Evolutionary conservation across 2,888 invertebrate genomes (phyloP).

Genomic region (Boloria euphrosyne): DNA sequence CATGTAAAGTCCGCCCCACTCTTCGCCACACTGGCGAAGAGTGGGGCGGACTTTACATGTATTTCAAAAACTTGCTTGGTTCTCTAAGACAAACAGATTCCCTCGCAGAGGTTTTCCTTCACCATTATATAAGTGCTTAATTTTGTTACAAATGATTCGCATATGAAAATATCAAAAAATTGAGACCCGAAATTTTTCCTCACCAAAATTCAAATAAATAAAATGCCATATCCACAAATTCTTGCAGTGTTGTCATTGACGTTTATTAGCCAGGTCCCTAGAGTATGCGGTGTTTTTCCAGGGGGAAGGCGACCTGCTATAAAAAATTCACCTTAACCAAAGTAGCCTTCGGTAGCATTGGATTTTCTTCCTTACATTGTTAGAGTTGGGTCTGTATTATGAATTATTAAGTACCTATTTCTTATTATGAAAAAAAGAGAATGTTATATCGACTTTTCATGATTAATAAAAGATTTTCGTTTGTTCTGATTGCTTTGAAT

Average conservation of each 20-base stretch:
- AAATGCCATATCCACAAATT: slow-evolving; percentile 34
- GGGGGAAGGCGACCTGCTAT: slow-evolving; percentile 66
- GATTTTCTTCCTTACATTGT: slow-evolving; percentile 54
- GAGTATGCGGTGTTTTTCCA: slow-evolving; percentile 71
- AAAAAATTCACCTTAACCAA: slow-evolving; percentile 72
- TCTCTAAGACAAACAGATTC: too few relatives aligned
- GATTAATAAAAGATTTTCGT: too few relatives aligned
- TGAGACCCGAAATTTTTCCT: not conserved
- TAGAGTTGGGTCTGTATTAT: slow-evolving; percentile 48
- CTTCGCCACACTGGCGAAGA: too few relatives aligned
- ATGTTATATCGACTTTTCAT: too few relatives aligned
- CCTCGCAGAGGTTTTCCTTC: too few relatives aligned
- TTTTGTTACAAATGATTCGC: too few relatives aligned
- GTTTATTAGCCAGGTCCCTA: slow-evolving; percentile 73
- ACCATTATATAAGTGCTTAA: too few relatives aligned
- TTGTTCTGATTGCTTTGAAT: too few relatives aligned
- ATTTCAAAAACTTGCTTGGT: too few relatives aligned
- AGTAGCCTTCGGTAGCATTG: slow-evolving; percentile 58
- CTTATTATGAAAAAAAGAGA: slow-evolving; percentile 4
- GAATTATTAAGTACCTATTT: slow-evolving; percentile 51
- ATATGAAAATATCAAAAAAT: too few relatives aligned
- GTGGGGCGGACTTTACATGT: too few relatives aligned
- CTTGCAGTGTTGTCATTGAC: slow-evolving; percentile 42
- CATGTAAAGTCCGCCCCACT: too few relatives aligned
- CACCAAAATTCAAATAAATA: slow-evolving; percentile 3